phyloP scores from a whole-genome alignment of 2,113 vertebrate species.

The Heloderma charlesbogerti region DNA sequence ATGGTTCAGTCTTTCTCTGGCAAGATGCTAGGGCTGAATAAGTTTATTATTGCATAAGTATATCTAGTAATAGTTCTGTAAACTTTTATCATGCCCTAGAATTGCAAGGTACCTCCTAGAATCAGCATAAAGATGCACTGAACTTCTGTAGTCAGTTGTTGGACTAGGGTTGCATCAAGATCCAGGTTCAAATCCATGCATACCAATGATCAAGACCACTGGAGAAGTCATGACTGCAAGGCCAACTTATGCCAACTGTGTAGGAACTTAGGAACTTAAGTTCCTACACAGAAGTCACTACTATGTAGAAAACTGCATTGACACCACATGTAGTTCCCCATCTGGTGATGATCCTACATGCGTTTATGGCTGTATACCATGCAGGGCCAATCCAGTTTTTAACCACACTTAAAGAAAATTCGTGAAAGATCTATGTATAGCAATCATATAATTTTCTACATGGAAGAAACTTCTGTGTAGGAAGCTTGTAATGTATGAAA shows the following conservation, averaged over 20 bases:
- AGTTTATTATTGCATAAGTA: background rate
- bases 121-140: background rate
- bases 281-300: background rate
- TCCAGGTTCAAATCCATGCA: background rate
- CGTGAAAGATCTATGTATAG: background rate
- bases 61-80: background rate
- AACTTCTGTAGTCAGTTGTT: background rate
- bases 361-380: background rate
- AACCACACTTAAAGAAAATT: background rate
- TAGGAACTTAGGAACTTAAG: too few relatives aligned
- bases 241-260: background rate
- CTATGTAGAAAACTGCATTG: background rate
- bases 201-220: background rate
- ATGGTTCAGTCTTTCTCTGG: background rate
- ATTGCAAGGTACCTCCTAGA: background rate
- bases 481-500: background rate
- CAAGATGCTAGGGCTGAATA: background rate
- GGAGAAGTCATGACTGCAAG: background rate
- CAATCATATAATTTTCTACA: background rate
- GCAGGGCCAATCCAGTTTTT: background rate
- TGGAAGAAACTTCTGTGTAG: background rate
- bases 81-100: background rate
- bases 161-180: background rate
- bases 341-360: background rate
- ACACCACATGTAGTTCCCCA: background rate